These are phyloP conservation scores for Dysidea cf. avara DNA, from an alignment of 37 sponge, comb jelly and placozoan species.

Conservation along the genomic window DNA sequence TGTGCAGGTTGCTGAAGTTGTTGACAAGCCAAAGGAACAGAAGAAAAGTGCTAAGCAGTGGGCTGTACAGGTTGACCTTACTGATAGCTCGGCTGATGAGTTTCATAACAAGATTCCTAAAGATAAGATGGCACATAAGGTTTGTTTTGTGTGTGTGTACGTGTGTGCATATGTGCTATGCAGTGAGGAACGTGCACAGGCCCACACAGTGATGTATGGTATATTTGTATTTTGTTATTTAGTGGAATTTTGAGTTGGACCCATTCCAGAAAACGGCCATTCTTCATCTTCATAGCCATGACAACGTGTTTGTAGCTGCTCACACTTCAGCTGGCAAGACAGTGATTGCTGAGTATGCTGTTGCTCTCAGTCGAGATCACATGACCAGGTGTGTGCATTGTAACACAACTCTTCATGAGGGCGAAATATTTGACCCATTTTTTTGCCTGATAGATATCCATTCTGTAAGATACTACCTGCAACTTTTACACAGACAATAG, in stretches of 20 bases:
- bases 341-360: conserved; percentile 99
- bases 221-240: neutral
- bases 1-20: no score
- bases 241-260: conserved; percentile 91
- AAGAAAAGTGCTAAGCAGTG: conserved; percentile 15
- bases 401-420: neutral
- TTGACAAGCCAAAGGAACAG: neutral
- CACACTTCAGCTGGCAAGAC: conserved; percentile 98
- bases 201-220: no score
- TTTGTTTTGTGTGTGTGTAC: neutral
- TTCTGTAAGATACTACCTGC: no score
- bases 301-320: conserved; percentile 97
- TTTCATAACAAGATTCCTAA: conserved; percentile 59
- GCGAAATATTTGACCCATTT: no score
- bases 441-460: no score
- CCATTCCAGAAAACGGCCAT: conserved; percentile 97
- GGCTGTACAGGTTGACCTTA: conserved; percentile 41
- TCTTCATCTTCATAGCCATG: conserved; percentile 75
- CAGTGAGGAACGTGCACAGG: neutral
- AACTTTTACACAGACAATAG: no score
- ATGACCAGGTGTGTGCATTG: conserved; percentile 87
- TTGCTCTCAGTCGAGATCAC: conserved; percentile 79
- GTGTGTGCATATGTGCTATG: neutral
- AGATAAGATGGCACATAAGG: conserved; percentile 56
- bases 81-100: conserved; percentile 36